These are phyloP conservation scores for Thaumatotibia leucotreta DNA, from an alignment of 1,140 invertebrate genomes.

Conservation along the genomic window DNA sequence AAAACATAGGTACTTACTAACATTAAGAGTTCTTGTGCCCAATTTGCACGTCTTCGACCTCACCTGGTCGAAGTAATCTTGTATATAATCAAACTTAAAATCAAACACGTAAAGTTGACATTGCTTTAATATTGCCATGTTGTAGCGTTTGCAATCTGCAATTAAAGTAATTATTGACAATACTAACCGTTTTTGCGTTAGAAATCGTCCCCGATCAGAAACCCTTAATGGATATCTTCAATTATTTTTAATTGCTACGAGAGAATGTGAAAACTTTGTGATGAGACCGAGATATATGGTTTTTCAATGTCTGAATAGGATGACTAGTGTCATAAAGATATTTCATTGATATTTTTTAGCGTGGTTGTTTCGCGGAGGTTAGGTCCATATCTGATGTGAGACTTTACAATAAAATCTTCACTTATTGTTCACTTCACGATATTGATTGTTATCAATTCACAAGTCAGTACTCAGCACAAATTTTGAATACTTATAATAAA, in stretches of 20 bases:
- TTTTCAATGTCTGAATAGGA: not conserved
- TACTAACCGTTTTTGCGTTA: conserved; percentile 45
- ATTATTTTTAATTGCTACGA: not conserved
- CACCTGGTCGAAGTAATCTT: not conserved
- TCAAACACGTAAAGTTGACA: not conserved
- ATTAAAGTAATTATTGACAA: conserved; percentile 44
- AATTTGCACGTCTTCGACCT: not conserved
- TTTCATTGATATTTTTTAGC: not conserved
- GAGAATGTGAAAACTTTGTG: not conserved
- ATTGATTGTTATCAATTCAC: no score
- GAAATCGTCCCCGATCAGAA: conserved; percentile 31
- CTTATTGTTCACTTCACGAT: no score
- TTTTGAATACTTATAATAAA: no score
- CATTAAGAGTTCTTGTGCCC: not conserved
- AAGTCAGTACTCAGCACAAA: no score
- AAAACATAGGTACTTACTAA: no score
- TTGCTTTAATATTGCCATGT: not conserved
- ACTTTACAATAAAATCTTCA: no score
- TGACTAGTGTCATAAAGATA: conserved; percentile 22
- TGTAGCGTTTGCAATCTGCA: conserved; percentile 18
- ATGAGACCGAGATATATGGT: not conserved
- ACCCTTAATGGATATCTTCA: not conserved
- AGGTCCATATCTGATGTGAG: no score
- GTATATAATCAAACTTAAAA: not conserved
- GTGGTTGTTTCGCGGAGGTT: no score